phyloP scores from a whole-genome alignment of 2,113 vertebrate genomes.

The Pipra filicauda region DNA sequence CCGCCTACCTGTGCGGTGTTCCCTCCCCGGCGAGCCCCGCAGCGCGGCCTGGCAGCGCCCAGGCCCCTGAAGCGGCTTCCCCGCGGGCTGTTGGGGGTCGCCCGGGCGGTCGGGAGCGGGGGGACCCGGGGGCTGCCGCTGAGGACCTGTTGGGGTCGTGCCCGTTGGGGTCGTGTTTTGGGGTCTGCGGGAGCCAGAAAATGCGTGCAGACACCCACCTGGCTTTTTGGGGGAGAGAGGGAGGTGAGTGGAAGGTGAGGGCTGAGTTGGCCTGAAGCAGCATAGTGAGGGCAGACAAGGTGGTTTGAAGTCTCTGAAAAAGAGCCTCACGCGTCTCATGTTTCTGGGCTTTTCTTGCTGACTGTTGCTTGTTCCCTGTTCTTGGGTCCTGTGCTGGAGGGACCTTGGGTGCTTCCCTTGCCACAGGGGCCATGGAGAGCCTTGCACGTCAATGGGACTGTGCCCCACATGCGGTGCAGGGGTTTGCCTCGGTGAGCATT shows the following conservation, averaged over 20 bases:
- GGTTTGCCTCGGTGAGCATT: neutral
- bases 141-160: neutral
- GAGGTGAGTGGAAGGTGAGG: neutral
- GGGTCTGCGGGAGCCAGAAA: neutral
- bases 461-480: accelerated
- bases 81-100: neutral
- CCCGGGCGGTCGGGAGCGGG: neutral
- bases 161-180: neutral
- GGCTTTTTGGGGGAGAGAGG: neutral
- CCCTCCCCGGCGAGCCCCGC: neutral
- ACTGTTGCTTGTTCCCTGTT: neutral
- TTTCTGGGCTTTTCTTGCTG: neutral
- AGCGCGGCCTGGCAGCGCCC: neutral
- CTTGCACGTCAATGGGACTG: accelerated
- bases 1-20: neutral
- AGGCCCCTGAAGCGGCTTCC: neutral
- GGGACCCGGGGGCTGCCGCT: neutral
- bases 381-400: neutral
- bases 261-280: neutral
- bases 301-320: neutral
- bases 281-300: accelerated
- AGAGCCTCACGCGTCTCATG: neutral
- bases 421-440: neutral
- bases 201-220: neutral
- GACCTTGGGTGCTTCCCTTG: neutral